These are phyloP conservation scores for Syrista parreyssii DNA, from an alignment of 2,888 invertebrate species.

Conservation along the genomic window DNA sequence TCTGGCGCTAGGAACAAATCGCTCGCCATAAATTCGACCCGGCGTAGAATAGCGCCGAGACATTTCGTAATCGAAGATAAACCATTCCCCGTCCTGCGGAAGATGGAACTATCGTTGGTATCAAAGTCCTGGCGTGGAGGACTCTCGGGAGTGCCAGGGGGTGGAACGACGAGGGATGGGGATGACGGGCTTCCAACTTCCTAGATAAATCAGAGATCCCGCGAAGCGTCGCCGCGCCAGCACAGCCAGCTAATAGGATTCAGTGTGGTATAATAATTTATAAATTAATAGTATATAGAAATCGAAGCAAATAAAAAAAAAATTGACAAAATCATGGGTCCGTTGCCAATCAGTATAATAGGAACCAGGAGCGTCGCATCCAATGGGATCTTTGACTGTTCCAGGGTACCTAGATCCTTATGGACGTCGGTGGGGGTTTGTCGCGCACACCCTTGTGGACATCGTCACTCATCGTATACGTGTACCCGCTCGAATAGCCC, in stretches of 20 bases:
- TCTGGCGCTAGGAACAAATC: constrained; percentile 65
- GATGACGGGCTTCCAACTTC: constrained; percentile 52
- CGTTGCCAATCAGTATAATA: neutral
- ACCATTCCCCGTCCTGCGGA: constrained; percentile 39
- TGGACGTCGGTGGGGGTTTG: neutral
- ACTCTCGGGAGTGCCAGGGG: constrained; percentile 31
- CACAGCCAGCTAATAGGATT: neutral
- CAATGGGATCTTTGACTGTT: neutral
- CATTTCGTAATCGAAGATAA: constrained; percentile 65
- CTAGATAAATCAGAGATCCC: constrained; percentile 56
- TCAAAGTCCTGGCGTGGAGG: constrained; percentile 44
- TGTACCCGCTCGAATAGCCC: constrained; percentile 26
- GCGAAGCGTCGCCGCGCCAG: constrained; percentile 23
- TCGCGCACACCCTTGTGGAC: neutral
- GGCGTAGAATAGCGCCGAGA: constrained; percentile 60
- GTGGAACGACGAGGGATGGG: constrained; percentile 32
- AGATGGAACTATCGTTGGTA: constrained; percentile 52
- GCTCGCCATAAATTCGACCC: constrained; percentile 60
- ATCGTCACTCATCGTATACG: constrained; percentile 1
- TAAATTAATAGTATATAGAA: neutral
- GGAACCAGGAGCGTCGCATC: neutral
- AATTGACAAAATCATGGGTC: neutral
- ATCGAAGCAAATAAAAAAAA: neutral
- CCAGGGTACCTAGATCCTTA: neutral
- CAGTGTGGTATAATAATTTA: neutral